Conservation (phyloP, 2,113 vertebrate genomes). For the Benthochromis sp. region DNA sequence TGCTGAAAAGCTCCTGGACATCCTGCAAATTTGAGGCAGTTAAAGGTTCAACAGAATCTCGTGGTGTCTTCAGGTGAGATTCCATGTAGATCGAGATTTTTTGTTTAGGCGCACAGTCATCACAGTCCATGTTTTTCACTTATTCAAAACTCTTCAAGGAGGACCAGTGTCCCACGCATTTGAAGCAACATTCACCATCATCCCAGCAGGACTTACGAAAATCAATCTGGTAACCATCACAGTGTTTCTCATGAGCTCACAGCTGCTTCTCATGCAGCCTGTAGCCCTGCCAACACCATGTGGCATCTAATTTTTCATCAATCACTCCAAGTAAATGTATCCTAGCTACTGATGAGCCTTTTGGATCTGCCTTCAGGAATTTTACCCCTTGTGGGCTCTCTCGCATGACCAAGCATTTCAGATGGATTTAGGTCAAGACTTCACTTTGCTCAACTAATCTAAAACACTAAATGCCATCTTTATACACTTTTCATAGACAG, state of each 20-base stretch:
- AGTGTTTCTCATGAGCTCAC: not conserved
- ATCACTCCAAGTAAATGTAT: not conserved
- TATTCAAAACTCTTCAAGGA: not conserved
- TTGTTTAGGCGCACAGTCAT: not conserved
- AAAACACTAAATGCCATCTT: not conserved
- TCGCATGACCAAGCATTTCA: not conserved
- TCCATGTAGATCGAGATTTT: not conserved
- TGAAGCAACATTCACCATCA: not conserved
- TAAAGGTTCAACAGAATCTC: not conserved
- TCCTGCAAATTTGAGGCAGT: not conserved
- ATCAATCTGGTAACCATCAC: not conserved
- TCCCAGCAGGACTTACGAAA: not conserved
- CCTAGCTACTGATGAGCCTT: not conserved
- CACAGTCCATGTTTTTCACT: not conserved
- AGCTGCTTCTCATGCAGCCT: not conserved
- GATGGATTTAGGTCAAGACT: not conserved
- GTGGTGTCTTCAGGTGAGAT: not conserved
- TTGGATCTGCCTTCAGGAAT: not conserved
- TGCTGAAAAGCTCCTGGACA: not conserved
- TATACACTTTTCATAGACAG: not conserved
- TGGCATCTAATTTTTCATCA: constrained; percentile 7
- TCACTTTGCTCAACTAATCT: not conserved
- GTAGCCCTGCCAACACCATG: not conserved
- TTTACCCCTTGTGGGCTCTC: not conserved
- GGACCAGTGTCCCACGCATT: not conserved